These are phyloP conservation scores for Hemicentrotus pulcherrimus DNA, from an alignment of 35 echinoderm and acorn worm genomes.

Conservation along the genomic window DNA sequence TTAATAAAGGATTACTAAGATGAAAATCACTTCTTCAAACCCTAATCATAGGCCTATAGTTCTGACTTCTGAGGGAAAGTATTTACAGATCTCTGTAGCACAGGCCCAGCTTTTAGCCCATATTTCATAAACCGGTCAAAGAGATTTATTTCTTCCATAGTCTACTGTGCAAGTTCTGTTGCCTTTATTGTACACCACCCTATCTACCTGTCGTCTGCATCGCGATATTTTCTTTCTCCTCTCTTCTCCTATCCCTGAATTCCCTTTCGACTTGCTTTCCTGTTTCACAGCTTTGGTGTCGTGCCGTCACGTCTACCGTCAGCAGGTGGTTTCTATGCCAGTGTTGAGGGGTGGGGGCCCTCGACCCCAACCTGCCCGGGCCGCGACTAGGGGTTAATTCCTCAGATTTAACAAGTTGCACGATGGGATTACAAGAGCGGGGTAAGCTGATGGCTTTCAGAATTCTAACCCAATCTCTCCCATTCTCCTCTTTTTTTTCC, in stretches of 20 bases:
- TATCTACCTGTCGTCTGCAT: background rate
- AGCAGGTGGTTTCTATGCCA: constrained; percentile 1
- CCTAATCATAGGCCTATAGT: too few species aligned
- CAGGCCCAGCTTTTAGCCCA: background rate
- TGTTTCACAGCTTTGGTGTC: background rate
- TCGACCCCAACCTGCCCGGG: constrained; percentile 1
- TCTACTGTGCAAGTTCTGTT: background rate
- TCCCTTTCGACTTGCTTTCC: background rate
- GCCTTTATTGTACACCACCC: background rate
- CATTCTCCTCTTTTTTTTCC: background rate
- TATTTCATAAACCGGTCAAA: background rate
- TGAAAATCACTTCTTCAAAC: too few species aligned
- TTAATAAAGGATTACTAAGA: background rate
- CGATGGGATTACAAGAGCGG: constrained; percentile 29
- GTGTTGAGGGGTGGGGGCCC: constrained; percentile 22
- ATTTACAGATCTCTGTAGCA: too few species aligned
- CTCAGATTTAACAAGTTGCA: constrained; percentile 51
- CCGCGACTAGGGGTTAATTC: constrained; percentile 42
- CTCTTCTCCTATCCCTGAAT: background rate
- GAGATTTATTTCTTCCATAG: background rate
- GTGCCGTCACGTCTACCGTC: background rate
- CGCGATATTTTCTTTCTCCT: background rate
- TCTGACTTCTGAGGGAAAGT: too few species aligned
- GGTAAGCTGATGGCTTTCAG: constrained; percentile 15
- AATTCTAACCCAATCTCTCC: background rate